Percentiles rank a stretch among this genome's conserved stretches.
Conservation (phyloP, 1,140 invertebrate species). For the Cydia amplana region DNA sequence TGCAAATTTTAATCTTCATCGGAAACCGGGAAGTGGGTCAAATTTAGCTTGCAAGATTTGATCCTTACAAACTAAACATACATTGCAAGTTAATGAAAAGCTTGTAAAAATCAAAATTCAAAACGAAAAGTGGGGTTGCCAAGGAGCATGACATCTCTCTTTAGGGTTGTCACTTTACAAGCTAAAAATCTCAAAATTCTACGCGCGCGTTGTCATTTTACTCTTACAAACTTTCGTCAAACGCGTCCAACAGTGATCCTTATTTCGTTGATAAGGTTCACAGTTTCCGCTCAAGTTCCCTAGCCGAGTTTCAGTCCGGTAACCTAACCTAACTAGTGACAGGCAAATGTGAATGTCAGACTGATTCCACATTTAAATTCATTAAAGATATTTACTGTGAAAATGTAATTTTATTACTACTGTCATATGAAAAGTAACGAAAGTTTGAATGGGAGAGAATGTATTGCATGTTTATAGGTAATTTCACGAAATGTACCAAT, state of each 20-base stretch:
- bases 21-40: too few relatives aligned
- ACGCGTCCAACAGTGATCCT: constrained; percentile 14
- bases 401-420: background rate
- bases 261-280: constrained; percentile 11
- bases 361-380: constrained; percentile 5
- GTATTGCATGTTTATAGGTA: background rate
- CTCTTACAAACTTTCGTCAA: constrained; percentile 3
- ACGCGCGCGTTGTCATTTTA: constrained; percentile 15
- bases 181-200: background rate
- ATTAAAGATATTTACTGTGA: background rate
- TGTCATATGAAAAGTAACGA: background rate
- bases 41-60: too few relatives aligned
- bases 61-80: too few relatives aligned
- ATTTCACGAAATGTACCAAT: background rate
- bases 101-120: background rate
- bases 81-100: too few relatives aligned
- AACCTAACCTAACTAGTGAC: constrained; percentile 3
- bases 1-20: too few relatives aligned
- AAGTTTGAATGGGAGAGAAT: constrained; percentile 6
- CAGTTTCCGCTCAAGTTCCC: background rate
- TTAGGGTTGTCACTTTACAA: background rate
- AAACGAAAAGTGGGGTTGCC: background rate
- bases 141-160: background rate
- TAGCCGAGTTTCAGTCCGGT: constrained; percentile 28
- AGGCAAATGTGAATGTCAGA: constrained; percentile 22